A percentile compares a stretch with the other conserved stretches of the same genome.
phyloP scores from a whole-genome alignment of 2,797 vertebrate species.

The Hoplostethus atlanticus region DNA sequence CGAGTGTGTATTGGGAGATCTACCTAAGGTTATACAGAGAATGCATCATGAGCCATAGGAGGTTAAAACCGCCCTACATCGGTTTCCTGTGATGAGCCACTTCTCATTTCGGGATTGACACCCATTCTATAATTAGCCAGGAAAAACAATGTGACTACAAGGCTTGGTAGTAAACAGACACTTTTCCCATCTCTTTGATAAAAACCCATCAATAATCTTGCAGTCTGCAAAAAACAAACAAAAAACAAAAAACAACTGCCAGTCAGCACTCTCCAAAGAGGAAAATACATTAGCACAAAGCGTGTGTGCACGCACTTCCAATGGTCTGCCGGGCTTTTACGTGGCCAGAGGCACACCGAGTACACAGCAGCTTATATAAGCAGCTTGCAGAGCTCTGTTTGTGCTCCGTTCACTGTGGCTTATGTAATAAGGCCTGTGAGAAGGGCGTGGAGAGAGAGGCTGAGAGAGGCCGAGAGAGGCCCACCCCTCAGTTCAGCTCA shows the following conservation, averaged over 20 bases:
- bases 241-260: background rate
- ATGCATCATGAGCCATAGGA: background rate
- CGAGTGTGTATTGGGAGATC: background rate
- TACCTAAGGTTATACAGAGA: background rate
- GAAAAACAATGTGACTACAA: background rate
- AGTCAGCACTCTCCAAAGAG: background rate
- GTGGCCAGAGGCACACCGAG: conserved; percentile 43
- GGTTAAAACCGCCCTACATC: conserved; percentile 4
- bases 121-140: conserved; percentile 10
- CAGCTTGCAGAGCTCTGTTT: conserved; percentile 45
- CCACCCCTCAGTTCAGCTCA: conserved; percentile 19
- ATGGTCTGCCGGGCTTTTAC: conserved; percentile 47
- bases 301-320: conserved; percentile 24
- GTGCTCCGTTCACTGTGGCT: conserved; percentile 49
- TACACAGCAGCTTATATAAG: conserved; percentile 77
- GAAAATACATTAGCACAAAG: conserved; percentile 16
- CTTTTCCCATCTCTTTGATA: background rate
- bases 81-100: conserved; percentile 2
- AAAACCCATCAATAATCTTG: conserved; percentile 7
- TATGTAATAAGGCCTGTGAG: conserved; percentile 71
- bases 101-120: conserved; percentile 19
- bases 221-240: background rate
- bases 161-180: background rate
- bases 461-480: conserved; percentile 1
- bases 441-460: conserved; percentile 19